Conservation (phyloP, 2,888 invertebrate species). For the Camptogramma bilineatum region DNA sequence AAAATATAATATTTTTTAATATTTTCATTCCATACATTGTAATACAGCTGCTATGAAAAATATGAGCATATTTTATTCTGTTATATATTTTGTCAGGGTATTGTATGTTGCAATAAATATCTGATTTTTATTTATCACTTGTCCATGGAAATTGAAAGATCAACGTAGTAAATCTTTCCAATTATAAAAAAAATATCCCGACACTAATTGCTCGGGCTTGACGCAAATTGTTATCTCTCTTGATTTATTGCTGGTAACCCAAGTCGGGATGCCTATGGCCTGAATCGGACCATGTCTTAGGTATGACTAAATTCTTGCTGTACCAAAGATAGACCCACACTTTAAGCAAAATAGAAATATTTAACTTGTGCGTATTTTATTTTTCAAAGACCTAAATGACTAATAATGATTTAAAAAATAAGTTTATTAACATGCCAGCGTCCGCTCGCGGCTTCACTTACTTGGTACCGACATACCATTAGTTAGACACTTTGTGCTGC, state of each 20-base stretch:
- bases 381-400: too few relatives aligned
- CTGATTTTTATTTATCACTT: not conserved
- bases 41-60: not conserved
- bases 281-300: not conserved
- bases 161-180: conserved; percentile 44
- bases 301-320: not conserved
- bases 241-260: conserved; percentile 50
- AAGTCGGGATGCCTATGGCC: conserved; percentile 11
- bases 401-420: too few relatives aligned
- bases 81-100: not conserved
- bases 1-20: not conserved
- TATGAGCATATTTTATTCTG: not conserved
- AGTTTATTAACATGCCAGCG: too few relatives aligned
- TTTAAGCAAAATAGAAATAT: too few relatives aligned
- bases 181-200: conserved; percentile 52
- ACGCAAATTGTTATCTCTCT: conserved; percentile 51
- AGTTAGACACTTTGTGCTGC: too few relatives aligned
- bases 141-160: not conserved
- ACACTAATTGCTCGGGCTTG: conserved; percentile 54
- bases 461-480: too few relatives aligned
- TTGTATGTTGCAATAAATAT: not conserved
- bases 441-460: too few relatives aligned
- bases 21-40: not conserved
- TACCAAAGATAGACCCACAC: too few relatives aligned
- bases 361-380: too few relatives aligned